Percentiles rank a stretch among this genome's conserved stretches.
Conservation (phyloP, 2,113 vertebrate species). For the Notothenia rossii region DNA sequence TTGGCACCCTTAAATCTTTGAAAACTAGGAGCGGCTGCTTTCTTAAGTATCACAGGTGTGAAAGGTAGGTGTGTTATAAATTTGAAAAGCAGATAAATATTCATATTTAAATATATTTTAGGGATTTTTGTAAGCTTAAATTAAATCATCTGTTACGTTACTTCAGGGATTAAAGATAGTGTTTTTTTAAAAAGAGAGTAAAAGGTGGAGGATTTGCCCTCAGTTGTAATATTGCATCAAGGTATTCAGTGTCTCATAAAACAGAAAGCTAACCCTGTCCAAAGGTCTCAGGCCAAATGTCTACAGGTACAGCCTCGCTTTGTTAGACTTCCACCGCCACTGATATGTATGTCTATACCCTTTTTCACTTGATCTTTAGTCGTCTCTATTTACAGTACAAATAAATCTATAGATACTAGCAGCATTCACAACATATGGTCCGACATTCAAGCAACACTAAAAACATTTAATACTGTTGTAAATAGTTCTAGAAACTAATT, state of each 20-base stretch:
- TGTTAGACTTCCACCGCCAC: conserved; percentile 46
- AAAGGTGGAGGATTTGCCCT: conserved; percentile 50
- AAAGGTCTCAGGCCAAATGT: conserved; percentile 57
- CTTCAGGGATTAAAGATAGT: conserved; percentile 41
- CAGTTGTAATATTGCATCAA: conserved; percentile 74
- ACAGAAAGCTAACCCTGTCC: conserved; percentile 70
- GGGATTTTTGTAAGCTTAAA: conserved; percentile 20
- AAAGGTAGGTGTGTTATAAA: conserved; percentile 65
- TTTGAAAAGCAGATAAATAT: conserved; percentile 43
- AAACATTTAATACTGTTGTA: conserved; percentile 80
- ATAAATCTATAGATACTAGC: conserved; percentile 84
- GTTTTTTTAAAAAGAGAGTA: conserved; percentile 38
- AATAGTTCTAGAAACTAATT: conserved; percentile 81
- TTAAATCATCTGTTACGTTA: conserved; percentile 32
- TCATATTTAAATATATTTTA: conserved; percentile 45
- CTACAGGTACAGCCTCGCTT: conserved; percentile 67
- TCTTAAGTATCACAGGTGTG: conserved; percentile 43
- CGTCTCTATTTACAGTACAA: conserved; percentile 82
- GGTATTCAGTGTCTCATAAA: conserved; percentile 59
- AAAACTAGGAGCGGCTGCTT: conserved; percentile 56
- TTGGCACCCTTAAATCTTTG: conserved; percentile 51
- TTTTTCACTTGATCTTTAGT: conserved; percentile 72
- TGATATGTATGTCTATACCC: conserved; percentile 83
- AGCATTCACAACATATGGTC: conserved; percentile 85
- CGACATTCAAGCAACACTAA: conserved; percentile 83